Percentiles rank a stretch among this genome's conserved stretches.
Evolutionary conservation across 2,113 vertebrate genomes (phyloP).

Genomic region (Phyllostomus hastatus): DNA sequence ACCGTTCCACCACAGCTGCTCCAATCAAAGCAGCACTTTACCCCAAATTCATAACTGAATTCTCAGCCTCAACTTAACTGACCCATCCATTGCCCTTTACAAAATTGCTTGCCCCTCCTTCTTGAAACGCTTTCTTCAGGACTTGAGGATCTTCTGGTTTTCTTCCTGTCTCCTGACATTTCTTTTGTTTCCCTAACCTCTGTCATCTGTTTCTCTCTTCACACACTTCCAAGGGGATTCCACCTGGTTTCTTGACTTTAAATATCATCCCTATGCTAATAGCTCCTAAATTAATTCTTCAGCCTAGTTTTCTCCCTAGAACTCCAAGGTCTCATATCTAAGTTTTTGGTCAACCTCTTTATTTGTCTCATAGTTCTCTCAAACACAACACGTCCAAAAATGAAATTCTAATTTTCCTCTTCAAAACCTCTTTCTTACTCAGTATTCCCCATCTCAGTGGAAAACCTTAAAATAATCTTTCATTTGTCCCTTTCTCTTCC

Average conservation of each 20-base stretch:
- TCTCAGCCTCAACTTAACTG: not conserved
- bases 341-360: not conserved
- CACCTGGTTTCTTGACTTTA: not conserved
- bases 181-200: not conserved
- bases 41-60: not conserved
- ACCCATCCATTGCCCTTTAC: not conserved
- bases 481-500: not conserved
- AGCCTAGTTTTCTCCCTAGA: not conserved
- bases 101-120: not conserved
- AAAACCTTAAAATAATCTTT: not conserved
- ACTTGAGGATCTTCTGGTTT: not conserved
- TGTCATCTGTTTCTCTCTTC: not conserved
- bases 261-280: not conserved
- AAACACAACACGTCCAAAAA: not conserved
- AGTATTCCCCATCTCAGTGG: not conserved
- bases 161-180: not conserved
- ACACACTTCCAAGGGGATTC: not conserved
- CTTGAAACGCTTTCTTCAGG: not conserved
- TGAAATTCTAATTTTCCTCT: not conserved
- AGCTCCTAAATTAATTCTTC: not conserved
- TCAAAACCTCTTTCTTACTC: not conserved
- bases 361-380: not conserved
- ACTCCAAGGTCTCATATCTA: not conserved
- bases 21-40: not conserved
- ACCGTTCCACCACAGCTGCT: not conserved